These are phyloP conservation scores for Cryptotermes secundus DNA, from an alignment of 1,140 invertebrate genomes.

Conservation along the genomic window DNA sequence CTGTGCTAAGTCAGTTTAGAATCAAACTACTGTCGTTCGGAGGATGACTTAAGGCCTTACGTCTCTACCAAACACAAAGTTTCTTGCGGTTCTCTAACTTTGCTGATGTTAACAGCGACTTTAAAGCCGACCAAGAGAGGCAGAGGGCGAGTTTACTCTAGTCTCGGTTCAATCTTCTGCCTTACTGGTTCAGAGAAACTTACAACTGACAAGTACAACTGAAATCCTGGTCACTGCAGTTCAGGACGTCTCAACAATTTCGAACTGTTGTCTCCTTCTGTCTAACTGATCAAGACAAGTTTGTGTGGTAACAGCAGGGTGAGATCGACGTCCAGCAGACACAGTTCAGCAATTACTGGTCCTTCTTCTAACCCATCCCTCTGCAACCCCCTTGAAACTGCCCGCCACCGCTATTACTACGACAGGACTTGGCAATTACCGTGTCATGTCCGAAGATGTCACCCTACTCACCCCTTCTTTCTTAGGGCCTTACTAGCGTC, in stretches of 20 bases:
- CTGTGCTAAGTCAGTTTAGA: background rate
- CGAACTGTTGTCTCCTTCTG: no score
- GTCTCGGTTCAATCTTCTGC: background rate
- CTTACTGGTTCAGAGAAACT: background rate
- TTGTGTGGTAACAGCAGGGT: background rate
- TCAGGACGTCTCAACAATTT: background rate
- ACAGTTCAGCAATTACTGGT: background rate
- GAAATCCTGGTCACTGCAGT: background rate
- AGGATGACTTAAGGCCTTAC: no score
- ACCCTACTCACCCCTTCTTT: background rate
- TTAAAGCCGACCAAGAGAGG: background rate
- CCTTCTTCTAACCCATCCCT: background rate
- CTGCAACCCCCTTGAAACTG: background rate
- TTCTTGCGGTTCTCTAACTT: background rate
- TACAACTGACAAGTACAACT: background rate
- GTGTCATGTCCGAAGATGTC: background rate
- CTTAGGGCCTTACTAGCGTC: background rate
- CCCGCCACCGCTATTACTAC: background rate
- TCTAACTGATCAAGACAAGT: background rate
- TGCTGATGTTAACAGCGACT: background rate
- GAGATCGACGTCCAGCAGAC: background rate
- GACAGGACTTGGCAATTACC: background rate
- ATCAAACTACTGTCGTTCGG: background rate
- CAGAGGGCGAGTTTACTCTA: background rate
- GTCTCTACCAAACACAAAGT: background rate